Conservation (phyloP, 92 coral and sea anemone species). For the Pocillopora grandis region DNA sequence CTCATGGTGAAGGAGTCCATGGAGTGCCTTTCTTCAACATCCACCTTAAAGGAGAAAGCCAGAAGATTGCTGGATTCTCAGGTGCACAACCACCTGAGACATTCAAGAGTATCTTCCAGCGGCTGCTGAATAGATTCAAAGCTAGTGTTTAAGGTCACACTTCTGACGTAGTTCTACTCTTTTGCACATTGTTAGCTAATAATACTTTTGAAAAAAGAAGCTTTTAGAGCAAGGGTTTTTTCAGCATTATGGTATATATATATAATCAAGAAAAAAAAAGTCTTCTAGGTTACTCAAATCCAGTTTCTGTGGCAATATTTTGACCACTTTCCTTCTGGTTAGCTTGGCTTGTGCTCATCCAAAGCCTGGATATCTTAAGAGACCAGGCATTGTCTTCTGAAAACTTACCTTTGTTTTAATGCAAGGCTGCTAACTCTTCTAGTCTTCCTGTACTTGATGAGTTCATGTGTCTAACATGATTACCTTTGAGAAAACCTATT, state of each 20-base stretch:
- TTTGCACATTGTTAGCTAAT: not conserved
- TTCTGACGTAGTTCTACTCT: not conserved
- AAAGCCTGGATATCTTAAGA: no score
- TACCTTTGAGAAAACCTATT: not conserved
- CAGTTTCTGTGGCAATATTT: no score
- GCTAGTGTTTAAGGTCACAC: slow-evolving; percentile 61
- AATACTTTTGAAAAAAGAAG: no score
- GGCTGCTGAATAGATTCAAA: slow-evolving; percentile 62
- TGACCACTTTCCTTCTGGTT: no score
- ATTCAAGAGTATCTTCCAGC: slow-evolving; percentile 70
- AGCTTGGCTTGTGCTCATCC: no score
- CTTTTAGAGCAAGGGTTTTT: no score
- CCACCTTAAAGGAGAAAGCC: slow-evolving; percentile 53
- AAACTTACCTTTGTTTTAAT: no score
- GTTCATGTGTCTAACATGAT: not conserved
- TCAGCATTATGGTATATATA: no score
- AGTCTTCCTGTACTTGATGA: not conserved
- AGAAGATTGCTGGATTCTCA: slow-evolving; percentile 68
- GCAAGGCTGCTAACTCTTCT: not conserved
- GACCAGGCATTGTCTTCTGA: no score
- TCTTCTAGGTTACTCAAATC: no score
- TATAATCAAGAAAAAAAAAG: no score
- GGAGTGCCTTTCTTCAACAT: slow-evolving; percentile 90
- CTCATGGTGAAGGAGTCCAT: slow-evolving; percentile 61
- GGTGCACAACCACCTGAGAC: slow-evolving; percentile 94